A percentile compares a stretch with the other conserved stretches of the same genome.
Evolutionary conservation across 2,113 vertebrate species (phyloP).

Genomic region (Cygnus buccinator): DNA sequence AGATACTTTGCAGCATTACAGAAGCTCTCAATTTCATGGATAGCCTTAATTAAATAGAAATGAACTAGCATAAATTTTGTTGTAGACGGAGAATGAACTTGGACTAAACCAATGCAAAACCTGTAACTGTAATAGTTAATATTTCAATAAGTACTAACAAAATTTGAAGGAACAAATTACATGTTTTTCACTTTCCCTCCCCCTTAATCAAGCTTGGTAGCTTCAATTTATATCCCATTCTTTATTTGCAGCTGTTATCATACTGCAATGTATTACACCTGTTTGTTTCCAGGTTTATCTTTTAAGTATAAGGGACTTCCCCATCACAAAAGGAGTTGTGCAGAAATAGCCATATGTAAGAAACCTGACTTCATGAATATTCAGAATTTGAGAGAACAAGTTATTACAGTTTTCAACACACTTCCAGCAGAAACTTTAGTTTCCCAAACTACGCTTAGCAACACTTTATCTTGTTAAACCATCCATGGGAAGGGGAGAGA

Average conservation of each 20-base stretch:
- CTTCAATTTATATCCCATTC: not conserved
- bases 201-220: not conserved
- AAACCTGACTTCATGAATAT: not conserved
- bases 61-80: not conserved
- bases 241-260: not conserved
- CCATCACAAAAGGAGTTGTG: not conserved
- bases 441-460: not conserved
- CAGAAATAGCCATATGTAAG: not conserved
- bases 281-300: not conserved
- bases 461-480: not conserved
- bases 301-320: not conserved
- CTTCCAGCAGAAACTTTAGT: not conserved
- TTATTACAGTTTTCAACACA: not conserved
- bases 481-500: not conserved
- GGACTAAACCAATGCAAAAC: not conserved
- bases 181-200: not conserved
- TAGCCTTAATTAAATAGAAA: not conserved
- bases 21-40: not conserved
- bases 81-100: not conserved
- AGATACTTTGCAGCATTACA: not conserved
- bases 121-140: not conserved
- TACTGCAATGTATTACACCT: not conserved
- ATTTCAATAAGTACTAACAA: not conserved
- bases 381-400: not conserved
- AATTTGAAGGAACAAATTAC: not conserved